Percentiles rank a stretch among this genome's conserved stretches.
phyloP scores from a whole-genome alignment of 2,888 invertebrate species.

The Bembecia ichneumoniformis region DNA sequence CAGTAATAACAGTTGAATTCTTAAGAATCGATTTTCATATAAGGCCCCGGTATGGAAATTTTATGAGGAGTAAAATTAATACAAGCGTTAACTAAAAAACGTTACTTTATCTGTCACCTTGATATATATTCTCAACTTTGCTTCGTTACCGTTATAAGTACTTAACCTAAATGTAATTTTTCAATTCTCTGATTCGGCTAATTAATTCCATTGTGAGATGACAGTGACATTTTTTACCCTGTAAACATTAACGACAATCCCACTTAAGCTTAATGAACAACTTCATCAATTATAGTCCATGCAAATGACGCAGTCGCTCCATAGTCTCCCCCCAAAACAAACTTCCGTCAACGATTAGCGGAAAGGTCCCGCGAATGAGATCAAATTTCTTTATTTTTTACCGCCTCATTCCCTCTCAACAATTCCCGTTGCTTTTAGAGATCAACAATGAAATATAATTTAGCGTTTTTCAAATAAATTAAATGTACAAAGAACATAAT shows the following conservation, averaged over 20 bases:
- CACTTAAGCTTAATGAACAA: slow-evolving; percentile 61
- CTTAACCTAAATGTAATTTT: no score
- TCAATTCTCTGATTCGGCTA: not conserved
- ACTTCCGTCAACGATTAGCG: slow-evolving; percentile 37
- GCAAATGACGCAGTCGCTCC: slow-evolving; percentile 10
- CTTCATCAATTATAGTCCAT: slow-evolving; percentile 54
- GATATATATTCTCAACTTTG: no score
- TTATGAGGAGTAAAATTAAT: no score
- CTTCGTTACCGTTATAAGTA: no score
- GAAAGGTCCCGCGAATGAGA: slow-evolving; percentile 23
- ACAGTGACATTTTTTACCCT: slow-evolving; percentile 28
- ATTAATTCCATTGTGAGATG: not conserved
- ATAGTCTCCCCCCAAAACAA: slow-evolving; percentile 21
- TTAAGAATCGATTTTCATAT: no score
- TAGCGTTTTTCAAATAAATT: no score
- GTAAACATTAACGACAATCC: slow-evolving; percentile 48
- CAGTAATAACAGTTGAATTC: no score
- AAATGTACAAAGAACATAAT: no score
- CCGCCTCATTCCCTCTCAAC: slow-evolving; percentile 19
- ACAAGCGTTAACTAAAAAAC: no score
- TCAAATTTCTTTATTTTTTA: slow-evolving; percentile 38
- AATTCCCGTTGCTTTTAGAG: slow-evolving; percentile 9
- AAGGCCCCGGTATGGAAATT: no score
- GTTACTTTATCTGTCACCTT: no score
- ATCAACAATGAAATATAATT: not conserved